Base-by-base conservation (phyloP, 1,140 invertebrate genomes). In the Bombus ignitus region DNA sequence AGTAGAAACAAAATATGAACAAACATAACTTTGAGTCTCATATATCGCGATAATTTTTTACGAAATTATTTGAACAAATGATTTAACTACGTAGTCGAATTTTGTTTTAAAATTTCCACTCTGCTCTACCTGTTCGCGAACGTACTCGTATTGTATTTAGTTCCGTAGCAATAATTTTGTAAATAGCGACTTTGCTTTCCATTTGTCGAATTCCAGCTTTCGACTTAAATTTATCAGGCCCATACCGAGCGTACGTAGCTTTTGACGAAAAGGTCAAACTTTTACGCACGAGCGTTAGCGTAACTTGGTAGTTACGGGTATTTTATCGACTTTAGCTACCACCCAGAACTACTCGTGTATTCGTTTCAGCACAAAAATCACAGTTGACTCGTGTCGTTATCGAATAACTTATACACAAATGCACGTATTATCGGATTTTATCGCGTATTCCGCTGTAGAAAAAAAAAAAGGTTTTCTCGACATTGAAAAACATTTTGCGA, bases 321-420 rank as follows among this genome's bases (percentile, higher is more conserved):
- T 53, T 78, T 65, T 77, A 77, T 83, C 47, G 81, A 83, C 25
- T 28, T 57, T 57, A 47, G 57, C 44, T 70, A 77, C 57, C 81
- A 35, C 35, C 35, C 37, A 28, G 37, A 42, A 0, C 28, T 42
- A 57, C 22, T 53, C 12, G 15, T 25, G 35, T n/a, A 70, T 83
- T 77, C 65, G 18, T 77, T 83, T 32, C 35, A 13, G 3, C 3
- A 2, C 5, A 18, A 39, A 68, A 83, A 68, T 77, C 35, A n/a
- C 32, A 47, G 15, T 65, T 44, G 18, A 28, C 70, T 12, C 22
- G 32, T 28, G 32, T 47, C 35, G 71, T 44, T 65, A 44, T 65
- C 32, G 42, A 62, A 35, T 62, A 44, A 74, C 22, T 65, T 62
- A 25, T 12, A 37, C n/a, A 22, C 22, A 44, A 65, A n/a, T 37